Percentiles rank a stretch among this genome's conserved stretches.
These are phyloP conservation scores for Tiliqua scincoides DNA, from an alignment of 2,113 vertebrate genomes.

Conservation along the genomic window DNA sequence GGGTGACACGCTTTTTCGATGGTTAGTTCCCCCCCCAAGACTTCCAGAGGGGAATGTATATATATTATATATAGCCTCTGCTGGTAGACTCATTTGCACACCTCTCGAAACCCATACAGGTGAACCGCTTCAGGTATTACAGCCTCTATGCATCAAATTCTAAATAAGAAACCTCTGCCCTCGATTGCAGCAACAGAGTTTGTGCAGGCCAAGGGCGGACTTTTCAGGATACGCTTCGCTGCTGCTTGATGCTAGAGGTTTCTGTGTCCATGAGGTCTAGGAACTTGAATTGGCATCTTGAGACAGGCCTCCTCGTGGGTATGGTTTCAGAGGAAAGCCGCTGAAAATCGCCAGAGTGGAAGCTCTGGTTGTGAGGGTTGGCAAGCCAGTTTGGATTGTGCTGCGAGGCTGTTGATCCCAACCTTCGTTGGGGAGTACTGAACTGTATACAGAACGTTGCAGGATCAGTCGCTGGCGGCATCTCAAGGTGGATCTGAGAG, in stretches of 20 bases:
- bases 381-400: neutral
- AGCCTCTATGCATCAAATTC: rapidly evolving
- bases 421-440: neutral
- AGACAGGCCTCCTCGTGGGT: neutral
- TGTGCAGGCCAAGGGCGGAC: neutral
- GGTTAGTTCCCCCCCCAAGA: neutral
- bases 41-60: neutral
- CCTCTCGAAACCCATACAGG: neutral
- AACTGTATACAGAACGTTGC: neutral
- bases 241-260: neutral
- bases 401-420: neutral
- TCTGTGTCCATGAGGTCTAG: neutral
- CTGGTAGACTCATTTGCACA: neutral
- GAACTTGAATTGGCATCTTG: neutral
- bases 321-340: too few species aligned
- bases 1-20: neutral
- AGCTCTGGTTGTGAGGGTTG: neutral
- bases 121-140: too few species aligned
- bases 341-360: neutral
- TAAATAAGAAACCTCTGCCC: neutral
- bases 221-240: neutral
- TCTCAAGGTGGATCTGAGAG: too few species aligned
- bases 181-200: neutral
- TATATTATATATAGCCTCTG: neutral
- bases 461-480: too few species aligned